Evolutionary conservation across 2,888 invertebrate species (phyloP), one percentile per base, ranked within the genome.

Genomic region (Drosophila cracens): DNA sequence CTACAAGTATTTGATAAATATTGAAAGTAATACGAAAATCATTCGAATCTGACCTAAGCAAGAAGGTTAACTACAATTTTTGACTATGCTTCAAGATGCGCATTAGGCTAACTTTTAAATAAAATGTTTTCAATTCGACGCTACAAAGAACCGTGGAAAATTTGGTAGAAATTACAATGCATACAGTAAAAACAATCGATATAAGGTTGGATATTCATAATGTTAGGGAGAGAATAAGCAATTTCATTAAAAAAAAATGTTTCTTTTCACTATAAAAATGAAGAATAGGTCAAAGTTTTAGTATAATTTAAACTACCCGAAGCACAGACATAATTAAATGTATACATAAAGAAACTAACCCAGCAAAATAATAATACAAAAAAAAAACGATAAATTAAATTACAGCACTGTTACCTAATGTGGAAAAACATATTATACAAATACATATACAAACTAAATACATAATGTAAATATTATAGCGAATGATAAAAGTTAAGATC

Each of bases 381-480:
- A 46, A 10, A 38, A n/a, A 29, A 54, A 36, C 6, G 25, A 43
- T 38, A 29, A 29, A 49, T 53, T 18, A 40, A 21, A 61, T 46
- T 46, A 29, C 57, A 77, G 76, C 76, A 76, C 76, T 80, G 85
- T 87, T 85, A 79, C 74, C 85, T 81, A 74, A 75, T 79, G 71
- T 78, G 78, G 77, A 63, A 59, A 52, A 69, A 60, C 61, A 70
- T 70, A 61, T 73, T 69, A 72, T 74, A 73, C 40, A 48, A 82
- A 57, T 59, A 75, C 40, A 63, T 54, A 75, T 69, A 63, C 58
- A 72, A 68, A 64, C 70, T 64, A 64, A 54, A 72, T 53, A 73
- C 70, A 69, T 70, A 40, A 60, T 89, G 82, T 87, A 88, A 80
- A 89, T 87, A 87, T 64, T 77, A 65, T 71, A 70, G 87, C 60